A percentile compares a stretch with the other conserved stretches of the same genome.
Evolutionary conservation across 1,140 invertebrate genomes (phyloP).

Genomic region (Holotrichia oblita): DNA sequence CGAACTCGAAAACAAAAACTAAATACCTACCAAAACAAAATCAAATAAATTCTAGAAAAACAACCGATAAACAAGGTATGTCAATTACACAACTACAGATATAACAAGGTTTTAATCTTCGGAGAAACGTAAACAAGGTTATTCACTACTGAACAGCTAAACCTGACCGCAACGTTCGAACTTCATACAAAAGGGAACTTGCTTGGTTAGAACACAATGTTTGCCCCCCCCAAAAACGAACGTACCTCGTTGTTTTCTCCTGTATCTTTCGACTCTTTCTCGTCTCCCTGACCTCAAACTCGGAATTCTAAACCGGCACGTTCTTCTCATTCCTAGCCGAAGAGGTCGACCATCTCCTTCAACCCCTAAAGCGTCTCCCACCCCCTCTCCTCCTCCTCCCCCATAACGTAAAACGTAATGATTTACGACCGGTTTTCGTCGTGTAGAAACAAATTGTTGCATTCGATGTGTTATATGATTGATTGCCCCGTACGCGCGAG

Average conservation of each 20-base stretch:
- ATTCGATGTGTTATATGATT: conserved; percentile 14
- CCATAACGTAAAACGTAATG: not conserved
- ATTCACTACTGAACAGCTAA: not conserved
- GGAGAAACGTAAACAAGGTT: not conserved
- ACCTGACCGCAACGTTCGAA: not conserved
- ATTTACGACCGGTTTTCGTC: conserved; percentile 1
- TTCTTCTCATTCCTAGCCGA: not conserved
- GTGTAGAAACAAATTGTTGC: conserved; percentile 12
- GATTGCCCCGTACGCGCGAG: conserved; percentile 3
- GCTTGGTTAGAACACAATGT: not conserved
- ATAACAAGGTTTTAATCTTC: not conserved
- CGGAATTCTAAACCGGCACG: not conserved
- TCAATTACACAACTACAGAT: not conserved
- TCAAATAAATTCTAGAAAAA: not conserved
- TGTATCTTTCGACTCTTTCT: not conserved
- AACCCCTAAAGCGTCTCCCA: not conserved
- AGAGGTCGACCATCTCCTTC: not conserved
- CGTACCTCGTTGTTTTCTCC: not conserved
- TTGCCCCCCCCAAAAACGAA: not conserved
- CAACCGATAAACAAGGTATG: not conserved
- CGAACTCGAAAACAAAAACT: too few species aligned
- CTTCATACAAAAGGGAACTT: not conserved
- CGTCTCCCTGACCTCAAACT: not conserved
- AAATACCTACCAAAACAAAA: too few species aligned
- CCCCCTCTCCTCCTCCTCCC: not conserved